phyloP scores from a whole-genome alignment of 2,888 invertebrate genomes.

The Mermis nigrescens region DNA sequence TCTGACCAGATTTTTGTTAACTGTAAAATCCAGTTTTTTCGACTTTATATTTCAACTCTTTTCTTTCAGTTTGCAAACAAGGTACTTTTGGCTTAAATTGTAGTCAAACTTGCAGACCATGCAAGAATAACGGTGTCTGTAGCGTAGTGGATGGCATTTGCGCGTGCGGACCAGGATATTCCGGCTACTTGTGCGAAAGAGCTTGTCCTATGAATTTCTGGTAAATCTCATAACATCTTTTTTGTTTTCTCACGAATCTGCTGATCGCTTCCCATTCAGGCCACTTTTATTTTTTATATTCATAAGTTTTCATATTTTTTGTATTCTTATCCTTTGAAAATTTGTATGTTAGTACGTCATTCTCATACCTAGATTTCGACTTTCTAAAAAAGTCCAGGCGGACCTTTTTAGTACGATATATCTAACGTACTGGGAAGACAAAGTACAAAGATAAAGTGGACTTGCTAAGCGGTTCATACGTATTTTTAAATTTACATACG shows the following conservation, averaged over 20 bases:
- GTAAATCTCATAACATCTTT: neutral
- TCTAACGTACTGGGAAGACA: no score
- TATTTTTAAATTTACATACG: no score
- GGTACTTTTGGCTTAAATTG: neutral
- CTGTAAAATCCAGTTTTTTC: no score
- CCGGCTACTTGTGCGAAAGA: slow-evolving; percentile 10
- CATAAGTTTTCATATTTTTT: neutral
- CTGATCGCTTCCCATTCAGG: neutral
- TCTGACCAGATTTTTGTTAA: no score
- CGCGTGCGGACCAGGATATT: slow-evolving; percentile 13
- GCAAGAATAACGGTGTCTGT: neutral
- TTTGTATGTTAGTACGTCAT: no score
- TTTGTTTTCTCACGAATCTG: neutral
- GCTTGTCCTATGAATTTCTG: slow-evolving; percentile 11
- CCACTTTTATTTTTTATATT: neutral
- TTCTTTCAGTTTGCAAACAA: neutral
- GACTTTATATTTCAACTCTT: no score
- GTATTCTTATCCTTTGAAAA: no score
- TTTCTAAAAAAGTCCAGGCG: no score
- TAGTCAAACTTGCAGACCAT: neutral
- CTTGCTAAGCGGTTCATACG: no score
- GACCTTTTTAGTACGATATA: no score
- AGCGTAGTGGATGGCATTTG: neutral
- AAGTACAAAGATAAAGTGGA: no score
- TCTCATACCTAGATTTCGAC: no score